These are phyloP conservation scores for Cephus pygmeus DNA, from an alignment of 2,888 invertebrate genomes.

Conservation along the genomic window DNA sequence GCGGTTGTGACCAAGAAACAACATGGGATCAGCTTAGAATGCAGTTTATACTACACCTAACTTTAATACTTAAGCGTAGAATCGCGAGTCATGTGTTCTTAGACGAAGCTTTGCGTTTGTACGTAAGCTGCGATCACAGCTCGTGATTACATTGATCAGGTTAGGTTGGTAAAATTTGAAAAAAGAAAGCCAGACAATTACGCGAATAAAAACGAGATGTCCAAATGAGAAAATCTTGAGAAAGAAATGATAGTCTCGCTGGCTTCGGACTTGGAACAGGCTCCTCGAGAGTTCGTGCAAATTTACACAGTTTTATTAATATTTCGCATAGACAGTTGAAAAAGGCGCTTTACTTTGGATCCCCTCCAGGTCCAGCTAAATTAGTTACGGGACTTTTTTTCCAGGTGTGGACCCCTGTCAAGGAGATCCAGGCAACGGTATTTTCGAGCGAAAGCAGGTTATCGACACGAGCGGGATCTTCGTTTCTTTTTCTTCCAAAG, in stretches of 20 bases:
- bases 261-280: background rate
- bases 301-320: too few relatives aligned
- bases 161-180: background rate
- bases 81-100: slow-evolving; percentile 31
- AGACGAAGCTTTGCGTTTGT: slow-evolving; percentile 21
- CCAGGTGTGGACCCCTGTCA: background rate
- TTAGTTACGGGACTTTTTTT: background rate
- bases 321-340: background rate
- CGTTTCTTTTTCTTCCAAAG: background rate
- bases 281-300: background rate
- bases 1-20: slow-evolving; percentile 63
- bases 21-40: slow-evolving; percentile 62
- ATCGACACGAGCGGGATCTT: background rate
- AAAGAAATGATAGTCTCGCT: background rate
- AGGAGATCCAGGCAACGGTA: background rate
- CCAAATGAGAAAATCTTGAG: background rate
- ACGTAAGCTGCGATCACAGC: slow-evolving; percentile 17
- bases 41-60: slow-evolving; percentile 55
- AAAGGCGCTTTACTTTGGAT: background rate
- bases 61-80: slow-evolving; percentile 39
- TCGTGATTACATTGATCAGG: background rate
- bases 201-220: background rate
- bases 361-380: background rate
- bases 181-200: background rate
- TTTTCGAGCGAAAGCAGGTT: background rate